Evolutionary conservation across 2,113 vertebrate species (phyloP).

Genomic region (Ceyx cyanopectus): DNA sequence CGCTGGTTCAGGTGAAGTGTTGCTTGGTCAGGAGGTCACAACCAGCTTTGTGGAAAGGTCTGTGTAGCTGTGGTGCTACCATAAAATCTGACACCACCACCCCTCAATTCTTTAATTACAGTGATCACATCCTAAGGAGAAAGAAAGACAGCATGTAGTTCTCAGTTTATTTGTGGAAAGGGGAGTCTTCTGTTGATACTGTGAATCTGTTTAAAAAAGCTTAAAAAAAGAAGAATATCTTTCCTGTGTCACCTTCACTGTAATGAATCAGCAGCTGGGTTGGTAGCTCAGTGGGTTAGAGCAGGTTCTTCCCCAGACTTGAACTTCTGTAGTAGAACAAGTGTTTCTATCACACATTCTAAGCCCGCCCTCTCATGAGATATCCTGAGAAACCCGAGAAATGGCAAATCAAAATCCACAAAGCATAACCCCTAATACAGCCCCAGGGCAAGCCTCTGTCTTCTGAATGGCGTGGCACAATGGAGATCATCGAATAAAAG

Average conservation of each 20-base stretch:
- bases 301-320: not conserved
- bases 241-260: not conserved
- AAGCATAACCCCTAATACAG: slow-evolving; percentile 41
- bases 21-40: not conserved
- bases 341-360: not conserved
- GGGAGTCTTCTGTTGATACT: not conserved
- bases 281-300: not conserved
- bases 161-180: not conserved
- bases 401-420: slow-evolving; percentile 60
- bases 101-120: not conserved
- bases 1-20: not conserved
- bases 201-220: not conserved
- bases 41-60: not conserved
- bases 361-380: slow-evolving; percentile 33
- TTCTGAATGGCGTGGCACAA: slow-evolving; percentile 44
- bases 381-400: slow-evolving; percentile 51
- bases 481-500: slow-evolving; percentile 20
- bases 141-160: not conserved
- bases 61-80: not conserved
- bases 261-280: not conserved
- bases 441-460: slow-evolving; percentile 51
- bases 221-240: not conserved
- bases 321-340: slow-evolving; percentile 9
- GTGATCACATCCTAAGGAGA: not conserved
- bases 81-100: not conserved